A percentile compares a stretch with the other conserved stretches of the same genome.
These are phyloP conservation scores for Halesus radiatus DNA, from an alignment of 1,140 invertebrate genomes.

Conservation along the genomic window DNA sequence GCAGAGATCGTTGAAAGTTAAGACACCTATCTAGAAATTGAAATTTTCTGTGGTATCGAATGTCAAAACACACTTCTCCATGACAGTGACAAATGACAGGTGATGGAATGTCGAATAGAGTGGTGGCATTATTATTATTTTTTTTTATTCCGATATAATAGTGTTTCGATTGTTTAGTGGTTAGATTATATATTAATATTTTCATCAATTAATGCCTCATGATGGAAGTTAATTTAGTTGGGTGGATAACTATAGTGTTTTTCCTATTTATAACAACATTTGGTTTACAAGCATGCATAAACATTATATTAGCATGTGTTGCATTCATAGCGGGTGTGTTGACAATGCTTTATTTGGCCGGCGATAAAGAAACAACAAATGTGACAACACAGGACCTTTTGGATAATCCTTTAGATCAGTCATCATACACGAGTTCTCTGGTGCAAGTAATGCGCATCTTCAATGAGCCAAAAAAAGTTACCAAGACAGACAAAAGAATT, in stretches of 20 bases:
- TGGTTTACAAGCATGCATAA: slow-evolving; percentile 35
- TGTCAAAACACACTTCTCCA: too few relatives aligned
- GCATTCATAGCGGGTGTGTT: slow-evolving; percentile 36
- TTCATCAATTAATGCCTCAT: too few relatives aligned
- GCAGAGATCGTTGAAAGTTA: too few relatives aligned
- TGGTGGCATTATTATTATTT: too few relatives aligned
- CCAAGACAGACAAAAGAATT: slow-evolving; percentile 35
- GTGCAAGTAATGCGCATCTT: slow-evolving; percentile 37
- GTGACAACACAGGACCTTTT: slow-evolving; percentile 33
- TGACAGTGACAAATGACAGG: too few relatives aligned
- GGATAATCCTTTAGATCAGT: slow-evolving; percentile 42
- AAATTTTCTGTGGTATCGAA: too few relatives aligned
- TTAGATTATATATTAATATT: too few relatives aligned
- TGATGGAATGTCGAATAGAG: too few relatives aligned
- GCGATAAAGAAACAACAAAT: neutral
- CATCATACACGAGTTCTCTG: slow-evolving; percentile 31
- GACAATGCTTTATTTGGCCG: slow-evolving; percentile 38
- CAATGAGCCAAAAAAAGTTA: slow-evolving; percentile 39
- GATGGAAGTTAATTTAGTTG: slow-evolving; percentile 17
- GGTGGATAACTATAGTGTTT: slow-evolving; percentile 38
- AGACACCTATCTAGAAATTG: too few relatives aligned
- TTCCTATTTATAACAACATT: slow-evolving; percentile 41
- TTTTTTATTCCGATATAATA: too few relatives aligned
- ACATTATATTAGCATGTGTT: slow-evolving; percentile 14
- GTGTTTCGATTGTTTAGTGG: too few relatives aligned